A percentile compares a stretch with the other conserved stretches of the same genome.
Conservation (phyloP, 2,888 invertebrate species). For the Apodemia hepburni region DNA sequence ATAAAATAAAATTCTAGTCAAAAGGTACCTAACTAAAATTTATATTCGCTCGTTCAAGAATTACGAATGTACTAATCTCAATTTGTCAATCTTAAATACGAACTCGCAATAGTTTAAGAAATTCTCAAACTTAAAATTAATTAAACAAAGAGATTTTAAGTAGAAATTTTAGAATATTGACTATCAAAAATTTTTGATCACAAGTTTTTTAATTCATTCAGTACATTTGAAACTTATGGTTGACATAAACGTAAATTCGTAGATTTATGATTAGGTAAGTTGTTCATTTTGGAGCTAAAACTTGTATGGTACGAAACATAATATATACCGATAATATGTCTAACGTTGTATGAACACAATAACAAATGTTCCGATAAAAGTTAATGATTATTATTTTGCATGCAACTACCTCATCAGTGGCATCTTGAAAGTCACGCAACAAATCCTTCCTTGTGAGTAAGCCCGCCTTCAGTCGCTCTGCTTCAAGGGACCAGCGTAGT, state of each 20-base stretch:
- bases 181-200: too few relatives aligned
- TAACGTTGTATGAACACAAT: background rate
- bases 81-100: too few relatives aligned
- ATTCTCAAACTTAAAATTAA: too few relatives aligned
- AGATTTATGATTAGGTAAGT: background rate
- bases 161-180: too few relatives aligned
- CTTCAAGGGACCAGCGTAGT: slow-evolving; percentile 57
- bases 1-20: too few relatives aligned
- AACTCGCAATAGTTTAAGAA: too few relatives aligned
- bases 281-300: background rate
- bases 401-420: slow-evolving; percentile 55
- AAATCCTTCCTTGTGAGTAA: slow-evolving; percentile 64
- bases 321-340: background rate
- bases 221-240: background rate
- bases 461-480: slow-evolving; percentile 61
- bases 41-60: too few relatives aligned
- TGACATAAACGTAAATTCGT: background rate
- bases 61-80: too few relatives aligned
- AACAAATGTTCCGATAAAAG: background rate
- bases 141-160: too few relatives aligned
- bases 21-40: too few relatives aligned
- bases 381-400: slow-evolving; percentile 17
- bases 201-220: background rate
- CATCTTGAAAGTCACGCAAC: slow-evolving; percentile 64
- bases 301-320: background rate